Base-by-base conservation (phyloP, 1,140 invertebrate species). In the Paracyclopina nana region DNA sequence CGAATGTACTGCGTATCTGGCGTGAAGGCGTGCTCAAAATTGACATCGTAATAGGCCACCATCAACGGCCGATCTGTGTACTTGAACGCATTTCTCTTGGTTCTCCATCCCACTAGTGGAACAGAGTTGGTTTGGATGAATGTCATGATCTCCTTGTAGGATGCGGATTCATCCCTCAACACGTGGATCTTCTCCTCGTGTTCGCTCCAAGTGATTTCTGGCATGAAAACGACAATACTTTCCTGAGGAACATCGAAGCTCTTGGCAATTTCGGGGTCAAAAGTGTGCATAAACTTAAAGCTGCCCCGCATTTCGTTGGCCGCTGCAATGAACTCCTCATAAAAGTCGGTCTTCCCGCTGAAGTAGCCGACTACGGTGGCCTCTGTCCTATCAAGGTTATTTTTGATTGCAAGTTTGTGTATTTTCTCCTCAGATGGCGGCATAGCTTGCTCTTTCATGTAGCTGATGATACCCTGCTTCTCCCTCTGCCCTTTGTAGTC, bases 1-100 rank as follows among this genome's bases (percentile, higher is more conserved):
- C 71, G 63, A 57, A 70, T 67, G 34, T 69, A 57, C 56, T 75
- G 70, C 26, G 72, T 71, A 27, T 64, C 70, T 68, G 64, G 63
- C 54, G 70, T 63, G 61, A 57, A 67, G 56, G 72, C 68, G 60
- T 72, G 65, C 28, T 65, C 64, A 58, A 70, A 75, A 60, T 75
- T 72, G 6, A 73, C 73, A 59, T 70, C 70, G 59, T 70, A 74
- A 57, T 74, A 75, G 6, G 73, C 63, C 11, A 75, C 63, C 54
- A 73, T 66, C n/a, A 75, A 58, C 4, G 71, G 71, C 40, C 60
- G 57, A 29, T 56, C 57, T 3, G 60, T 55, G 41, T 65, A 62
- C 55, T 68, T 68, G 29, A 59, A 63, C 46, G 58, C 59, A 50
- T 66, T 71, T 14, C 56, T 43, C 8, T 57, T 57, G 9, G 65